Base-by-base conservation (phyloP, 2,888 invertebrate genomes). In the Cabera pusaria region DNA sequence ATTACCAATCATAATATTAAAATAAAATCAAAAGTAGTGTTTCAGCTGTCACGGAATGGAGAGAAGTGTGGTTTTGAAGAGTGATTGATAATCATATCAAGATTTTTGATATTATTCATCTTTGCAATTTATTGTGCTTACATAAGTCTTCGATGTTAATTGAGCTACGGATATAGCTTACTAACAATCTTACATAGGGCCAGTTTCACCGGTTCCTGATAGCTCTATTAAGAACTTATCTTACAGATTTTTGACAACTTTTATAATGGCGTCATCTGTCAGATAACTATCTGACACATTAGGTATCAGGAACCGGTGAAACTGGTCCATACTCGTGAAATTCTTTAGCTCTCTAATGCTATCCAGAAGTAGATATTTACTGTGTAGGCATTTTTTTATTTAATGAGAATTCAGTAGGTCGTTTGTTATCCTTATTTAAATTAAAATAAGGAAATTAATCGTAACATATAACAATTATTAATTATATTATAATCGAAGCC, bases 71-170 rank as follows among this genome's bases (percentile, higher is more conserved):
- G 41, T 51, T 50, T 38, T 50, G 50, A 62, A 66, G 65, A 63
- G 65, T 72, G 74, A 69, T 71, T 60, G 55, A 45, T 49, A 42
- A 52, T 64, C 75, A 77, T 77, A 77, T 76, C 75, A 71, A 56
- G 50, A 56, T 53, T 55, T 53, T 57, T 64, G 41, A 53, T 44
- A 55, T 49, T 57, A 56, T 45, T 55, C 52, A 66, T 62, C 52
- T 56, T 53, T 41, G 58, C 56, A 57, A 56, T 47, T 56, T 57
- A 59, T 60, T 62, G 59, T 62, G 66, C 64, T 70, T 69, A 63
- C 60, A 58, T 58, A 31, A 27, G 14, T 23, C 26, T 26, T 26
- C 26, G 36, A 26, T 26, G 6, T 22, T 22, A 10, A 37, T 31
- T 26, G 32, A 18, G 44, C 47, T 53, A n/a, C n/a, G n/a, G n/a